A percentile compares a stretch with the other conserved stretches of the same genome.
Conservation (phyloP, 2,113 vertebrate species). For the Dicerorhinus sumatrensis region DNA sequence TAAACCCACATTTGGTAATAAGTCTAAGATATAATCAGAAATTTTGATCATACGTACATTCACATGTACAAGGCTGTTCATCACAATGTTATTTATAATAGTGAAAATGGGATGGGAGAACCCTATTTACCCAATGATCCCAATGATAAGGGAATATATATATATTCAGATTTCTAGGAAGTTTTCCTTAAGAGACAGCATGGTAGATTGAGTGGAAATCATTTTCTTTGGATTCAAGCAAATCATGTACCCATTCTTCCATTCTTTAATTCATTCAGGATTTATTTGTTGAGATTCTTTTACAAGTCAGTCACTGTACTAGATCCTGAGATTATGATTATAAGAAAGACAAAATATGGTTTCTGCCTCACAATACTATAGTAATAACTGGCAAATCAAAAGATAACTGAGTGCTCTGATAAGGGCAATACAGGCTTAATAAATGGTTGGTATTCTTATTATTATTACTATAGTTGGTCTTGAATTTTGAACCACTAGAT, state of each 20-base stretch:
- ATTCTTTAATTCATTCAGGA: conserved; percentile 9
- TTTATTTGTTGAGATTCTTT: neutral
- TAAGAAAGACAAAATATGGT: neutral
- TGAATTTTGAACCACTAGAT: conserved; percentile 11
- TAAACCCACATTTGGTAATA: neutral
- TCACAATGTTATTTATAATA: neutral
- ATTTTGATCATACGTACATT: neutral
- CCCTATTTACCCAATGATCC: neutral
- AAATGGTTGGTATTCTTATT: neutral
- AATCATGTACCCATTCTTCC: neutral
- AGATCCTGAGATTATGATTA: neutral
- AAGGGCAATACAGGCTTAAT: neutral
- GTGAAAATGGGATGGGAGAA: neutral
- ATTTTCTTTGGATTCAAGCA: neutral
- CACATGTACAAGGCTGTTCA: neutral
- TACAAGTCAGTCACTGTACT: neutral
- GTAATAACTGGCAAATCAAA: neutral
- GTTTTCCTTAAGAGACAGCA: neutral
- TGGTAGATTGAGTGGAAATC: neutral
- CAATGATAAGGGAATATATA: neutral
- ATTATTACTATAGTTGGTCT: neutral
- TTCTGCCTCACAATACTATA: neutral
- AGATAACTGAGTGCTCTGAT: neutral
- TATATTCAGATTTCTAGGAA: neutral
- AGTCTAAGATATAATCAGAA: neutral